Percentiles rank a stretch among this genome's conserved stretches.
phyloP scores from a whole-genome alignment of 2,888 invertebrate species.

The Catocala nupta region DNA sequence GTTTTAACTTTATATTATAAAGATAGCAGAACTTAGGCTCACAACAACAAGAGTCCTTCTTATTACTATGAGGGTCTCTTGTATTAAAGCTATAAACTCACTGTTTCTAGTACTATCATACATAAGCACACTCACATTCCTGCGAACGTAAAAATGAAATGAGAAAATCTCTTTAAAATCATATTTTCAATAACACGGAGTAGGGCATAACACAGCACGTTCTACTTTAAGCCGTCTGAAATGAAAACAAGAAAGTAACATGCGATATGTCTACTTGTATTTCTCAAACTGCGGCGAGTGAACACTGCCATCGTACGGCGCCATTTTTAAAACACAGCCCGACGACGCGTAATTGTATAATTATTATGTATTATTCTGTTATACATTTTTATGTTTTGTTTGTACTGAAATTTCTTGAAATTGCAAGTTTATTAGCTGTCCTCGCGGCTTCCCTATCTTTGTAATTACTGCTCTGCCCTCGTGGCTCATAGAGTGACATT shows the following conservation, averaged over 20 bases:
- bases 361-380: too few species aligned
- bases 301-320: conserved; percentile 45
- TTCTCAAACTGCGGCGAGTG: conserved; percentile 56
- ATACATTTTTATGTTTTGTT: conserved; percentile 13
- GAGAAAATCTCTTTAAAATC: conserved; percentile 18
- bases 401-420: too few species aligned
- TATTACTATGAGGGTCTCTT: too few species aligned
- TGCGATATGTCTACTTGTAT: conserved; percentile 61
- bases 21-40: too few species aligned
- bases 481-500: too few species aligned
- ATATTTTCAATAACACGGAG: conserved; percentile 16
- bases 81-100: too few species aligned
- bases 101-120: background rate
- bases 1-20: too few species aligned
- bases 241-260: conserved; percentile 63
- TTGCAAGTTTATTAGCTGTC: too few species aligned
- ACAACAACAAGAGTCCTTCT: too few species aligned
- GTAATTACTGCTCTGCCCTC: too few species aligned
- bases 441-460: too few species aligned
- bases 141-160: background rate
- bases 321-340: conserved; percentile 51
- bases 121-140: background rate
- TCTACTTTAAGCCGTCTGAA: conserved; percentile 59
- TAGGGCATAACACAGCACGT: conserved; percentile 52
- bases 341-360: conserved; percentile 44